Evolutionary conservation across 2,888 invertebrate genomes (phyloP).

Genomic region (Drosophila nr. medialis): DNA sequence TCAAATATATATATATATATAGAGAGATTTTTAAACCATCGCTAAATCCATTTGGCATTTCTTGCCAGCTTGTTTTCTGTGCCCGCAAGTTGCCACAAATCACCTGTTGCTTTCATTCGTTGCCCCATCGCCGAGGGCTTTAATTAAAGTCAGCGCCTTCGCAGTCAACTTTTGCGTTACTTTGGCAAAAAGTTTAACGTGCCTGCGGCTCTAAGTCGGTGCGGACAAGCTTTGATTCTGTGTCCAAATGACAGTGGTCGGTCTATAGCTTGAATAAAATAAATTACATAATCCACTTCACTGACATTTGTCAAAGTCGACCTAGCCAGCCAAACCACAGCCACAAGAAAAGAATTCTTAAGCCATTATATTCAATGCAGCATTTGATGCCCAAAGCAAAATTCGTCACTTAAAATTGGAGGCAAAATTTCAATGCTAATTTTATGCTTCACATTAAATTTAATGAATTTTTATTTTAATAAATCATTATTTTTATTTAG

Average conservation of each 20-base stretch:
- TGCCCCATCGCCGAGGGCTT: constrained; percentile 27
- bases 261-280: constrained; percentile 50
- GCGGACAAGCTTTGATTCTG: constrained; percentile 51
- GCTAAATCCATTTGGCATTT: neutral
- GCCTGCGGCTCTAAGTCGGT: constrained; percentile 47
- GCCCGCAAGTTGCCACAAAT: constrained; percentile 31
- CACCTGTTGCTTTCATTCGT: constrained; percentile 63
- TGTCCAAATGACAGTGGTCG: constrained; percentile 43
- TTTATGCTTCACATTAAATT: neutral
- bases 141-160: constrained; percentile 59
- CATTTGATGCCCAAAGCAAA: constrained; percentile 31
- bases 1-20: neutral
- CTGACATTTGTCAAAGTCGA: constrained; percentile 64
- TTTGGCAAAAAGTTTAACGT: constrained; percentile 56
- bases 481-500: neutral
- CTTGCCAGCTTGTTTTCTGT: neutral
- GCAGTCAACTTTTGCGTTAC: constrained; percentile 57
- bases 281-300: constrained; percentile 71
- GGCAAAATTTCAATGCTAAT: neutral
- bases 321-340: neutral
- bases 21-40: neutral
- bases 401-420: constrained; percentile 19
- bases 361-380: constrained; percentile 43
- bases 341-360: constrained; percentile 14
- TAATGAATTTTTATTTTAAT: neutral